Conservation (phyloP, 2,113 vertebrate species). For the Chloropsis cyanopogon region DNA sequence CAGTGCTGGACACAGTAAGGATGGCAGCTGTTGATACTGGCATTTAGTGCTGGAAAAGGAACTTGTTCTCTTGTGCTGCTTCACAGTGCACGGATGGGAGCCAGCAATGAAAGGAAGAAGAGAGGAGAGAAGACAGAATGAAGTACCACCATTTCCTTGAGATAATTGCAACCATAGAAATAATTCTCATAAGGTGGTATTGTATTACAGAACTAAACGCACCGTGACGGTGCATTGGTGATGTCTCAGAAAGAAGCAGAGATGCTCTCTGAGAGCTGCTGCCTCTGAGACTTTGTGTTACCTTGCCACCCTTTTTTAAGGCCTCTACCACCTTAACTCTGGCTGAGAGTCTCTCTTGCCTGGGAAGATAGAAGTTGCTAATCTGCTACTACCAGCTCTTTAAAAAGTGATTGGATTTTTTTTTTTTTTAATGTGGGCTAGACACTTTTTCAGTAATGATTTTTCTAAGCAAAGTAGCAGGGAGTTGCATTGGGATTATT, state of each 20-base stretch:
- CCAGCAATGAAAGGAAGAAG: background rate
- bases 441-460: background rate
- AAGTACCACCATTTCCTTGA: background rate
- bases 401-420: background rate
- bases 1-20: background rate
- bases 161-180: background rate
- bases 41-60: background rate
- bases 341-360: background rate
- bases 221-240: background rate
- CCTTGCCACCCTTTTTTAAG: background rate
- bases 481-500: background rate
- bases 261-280: background rate
- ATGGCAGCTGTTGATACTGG: background rate
- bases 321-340: background rate
- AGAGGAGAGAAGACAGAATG: background rate
- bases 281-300: background rate
- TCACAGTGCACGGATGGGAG: background rate
- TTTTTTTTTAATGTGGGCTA: background rate
- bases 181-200: background rate
- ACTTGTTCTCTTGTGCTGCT: background rate
- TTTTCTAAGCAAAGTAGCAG: background rate
- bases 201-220: background rate
- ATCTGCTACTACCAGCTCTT: background rate
- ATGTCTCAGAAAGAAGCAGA: background rate
- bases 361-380: background rate